Conservation (phyloP, 2,113 vertebrate species). For the Nerophis ophidion region DNA sequence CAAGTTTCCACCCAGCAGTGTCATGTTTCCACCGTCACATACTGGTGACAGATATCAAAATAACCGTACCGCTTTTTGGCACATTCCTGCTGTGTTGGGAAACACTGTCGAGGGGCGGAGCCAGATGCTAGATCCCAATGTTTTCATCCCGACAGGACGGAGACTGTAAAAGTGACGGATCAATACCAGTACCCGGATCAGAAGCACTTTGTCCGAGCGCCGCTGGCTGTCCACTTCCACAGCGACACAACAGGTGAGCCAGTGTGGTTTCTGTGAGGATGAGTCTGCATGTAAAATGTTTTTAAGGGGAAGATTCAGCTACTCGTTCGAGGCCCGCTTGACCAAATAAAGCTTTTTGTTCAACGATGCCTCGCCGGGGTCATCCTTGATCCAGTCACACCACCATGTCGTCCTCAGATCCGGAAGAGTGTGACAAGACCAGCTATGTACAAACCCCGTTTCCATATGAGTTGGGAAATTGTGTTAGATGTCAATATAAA, state of each 20-base stretch:
- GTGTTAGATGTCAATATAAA: no score
- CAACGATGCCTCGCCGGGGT: no score
- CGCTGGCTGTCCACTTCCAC: conserved; percentile 41
- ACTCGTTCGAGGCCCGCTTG: no score
- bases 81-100: background rate
- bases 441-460: no score
- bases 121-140: background rate
- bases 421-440: no score
- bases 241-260: conserved; percentile 35
- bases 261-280: background rate
- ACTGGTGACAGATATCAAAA: background rate
- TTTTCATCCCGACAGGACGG: conserved; percentile 12
- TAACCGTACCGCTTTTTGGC: background rate
- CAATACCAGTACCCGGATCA: conserved; percentile 33
- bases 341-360: no score
- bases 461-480: no score
- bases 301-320: no score
- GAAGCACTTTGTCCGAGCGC: conserved; percentile 30
- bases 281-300: no score
- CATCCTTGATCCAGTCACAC: no score
- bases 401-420: no score
- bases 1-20: background rate
- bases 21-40: background rate
- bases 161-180: conserved; percentile 11
- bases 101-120: no score